phyloP scores from a whole-genome alignment of 2,113 vertebrate species.

The Alligator sinensis region DNA sequence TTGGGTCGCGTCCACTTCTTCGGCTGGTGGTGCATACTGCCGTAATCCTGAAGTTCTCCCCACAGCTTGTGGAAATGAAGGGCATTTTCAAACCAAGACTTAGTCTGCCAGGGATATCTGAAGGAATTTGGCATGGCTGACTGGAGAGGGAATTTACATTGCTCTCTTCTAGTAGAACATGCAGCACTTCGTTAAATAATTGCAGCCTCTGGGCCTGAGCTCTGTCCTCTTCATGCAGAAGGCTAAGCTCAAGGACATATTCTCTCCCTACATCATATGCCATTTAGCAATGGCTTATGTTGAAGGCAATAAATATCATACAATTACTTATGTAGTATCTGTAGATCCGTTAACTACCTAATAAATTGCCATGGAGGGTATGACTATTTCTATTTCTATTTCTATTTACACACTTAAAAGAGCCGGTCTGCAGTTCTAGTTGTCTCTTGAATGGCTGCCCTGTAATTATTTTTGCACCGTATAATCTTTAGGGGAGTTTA shows the following conservation, averaged over 20 bases:
- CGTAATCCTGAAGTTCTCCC: background rate
- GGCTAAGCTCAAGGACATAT: background rate
- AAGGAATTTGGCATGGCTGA: background rate
- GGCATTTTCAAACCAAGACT: background rate
- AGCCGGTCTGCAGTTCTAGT: background rate
- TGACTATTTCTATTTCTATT: background rate
- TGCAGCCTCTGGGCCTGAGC: background rate
- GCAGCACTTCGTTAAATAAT: background rate
- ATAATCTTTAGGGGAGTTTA: background rate
- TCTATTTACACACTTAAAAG: background rate
- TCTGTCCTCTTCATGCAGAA: background rate
- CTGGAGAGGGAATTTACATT: background rate
- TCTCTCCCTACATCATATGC: background rate
- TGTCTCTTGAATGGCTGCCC: background rate
- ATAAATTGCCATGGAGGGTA: background rate
- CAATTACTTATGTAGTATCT: slow-evolving; percentile 18
- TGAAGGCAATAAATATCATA: background rate
- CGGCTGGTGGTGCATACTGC: background rate
- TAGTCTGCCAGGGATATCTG: background rate
- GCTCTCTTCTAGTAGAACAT: background rate
- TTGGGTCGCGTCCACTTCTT: background rate
- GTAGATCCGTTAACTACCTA: slow-evolving; percentile 13
- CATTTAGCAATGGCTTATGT: background rate
- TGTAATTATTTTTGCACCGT: slow-evolving; percentile 1
- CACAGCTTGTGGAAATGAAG: background rate